A percentile compares a stretch with the other conserved stretches of the same genome.
These are phyloP conservation scores for Steinernema scapterisci DNA, from an alignment of 2,888 invertebrate genomes.

Conservation along the genomic window DNA sequence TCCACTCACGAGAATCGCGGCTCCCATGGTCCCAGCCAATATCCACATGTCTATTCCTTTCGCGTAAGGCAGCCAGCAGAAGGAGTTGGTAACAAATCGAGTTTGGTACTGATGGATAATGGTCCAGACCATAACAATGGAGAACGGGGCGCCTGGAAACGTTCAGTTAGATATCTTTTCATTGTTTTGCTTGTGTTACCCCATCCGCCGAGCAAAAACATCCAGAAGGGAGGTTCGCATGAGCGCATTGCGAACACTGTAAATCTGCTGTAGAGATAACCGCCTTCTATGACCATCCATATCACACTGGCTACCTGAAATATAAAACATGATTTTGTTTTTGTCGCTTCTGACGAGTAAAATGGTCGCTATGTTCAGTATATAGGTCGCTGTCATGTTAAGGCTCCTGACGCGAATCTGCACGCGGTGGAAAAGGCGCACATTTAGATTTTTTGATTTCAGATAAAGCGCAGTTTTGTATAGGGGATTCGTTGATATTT, in stretches of 20 bases:
- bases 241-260: slow-evolving; percentile 73
- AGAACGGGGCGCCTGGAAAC: too few relatives aligned
- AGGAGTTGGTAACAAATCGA: slow-evolving; percentile 43
- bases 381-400: too few relatives aligned
- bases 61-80: slow-evolving; percentile 70
- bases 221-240: slow-evolving; percentile 71
- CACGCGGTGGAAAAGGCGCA: too few relatives aligned
- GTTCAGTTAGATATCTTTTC: neutral
- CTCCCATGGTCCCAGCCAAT: slow-evolving; percentile 68
- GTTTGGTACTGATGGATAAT: slow-evolving; percentile 67
- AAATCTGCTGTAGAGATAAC: slow-evolving; percentile 68
- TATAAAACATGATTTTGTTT: neutral
- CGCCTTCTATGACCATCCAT: slow-evolving; percentile 74
- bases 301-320: slow-evolving; percentile 71
- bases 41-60: slow-evolving; percentile 67
- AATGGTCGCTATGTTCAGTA: too few relatives aligned
- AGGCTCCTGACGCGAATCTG: too few relatives aligned
- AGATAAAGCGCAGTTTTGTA: too few relatives aligned
- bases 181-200: slow-evolving; percentile 67
- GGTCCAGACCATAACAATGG: slow-evolving; percentile 70
- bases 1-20: slow-evolving; percentile 67
- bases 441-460: too few relatives aligned
- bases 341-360: too few relatives aligned
- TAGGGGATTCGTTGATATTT: too few relatives aligned
- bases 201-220: slow-evolving; percentile 73